Base-by-base conservation (phyloP, 2,888 invertebrate genomes). In the Gymnosoma rotundatum region DNA sequence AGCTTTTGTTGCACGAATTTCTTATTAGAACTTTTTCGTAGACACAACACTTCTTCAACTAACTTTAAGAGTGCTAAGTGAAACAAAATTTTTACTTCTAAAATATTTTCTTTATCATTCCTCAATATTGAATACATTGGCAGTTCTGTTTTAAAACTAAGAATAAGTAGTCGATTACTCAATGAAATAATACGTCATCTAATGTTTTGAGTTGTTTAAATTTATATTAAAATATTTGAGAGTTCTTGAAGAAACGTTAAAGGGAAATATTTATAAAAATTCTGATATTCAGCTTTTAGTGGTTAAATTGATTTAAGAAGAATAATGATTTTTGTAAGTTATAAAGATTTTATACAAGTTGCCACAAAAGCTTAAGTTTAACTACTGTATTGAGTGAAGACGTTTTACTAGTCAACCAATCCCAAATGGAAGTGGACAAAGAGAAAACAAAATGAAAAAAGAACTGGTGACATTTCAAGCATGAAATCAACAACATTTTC, bases 381-480 rank as follows among this genome's bases (percentile, higher is more conserved):
- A 81, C 81, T 78, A 84, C 84, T 81, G 80, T 84, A 70, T 81
- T 78, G 12, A 64, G 54, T 76, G 10, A 18, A 72, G 42, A 67
- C 56, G 42, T 42, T 58, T 70, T n/a, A 21, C 36, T 16, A 69
- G 54, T 52, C 42, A 20, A n/a, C 75, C 81, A 70, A 76, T 75
- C 64, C 75, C 18, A 60, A 60, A 42, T 45, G 50, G 52, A 73
- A 42, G 36, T 66, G 42, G 25, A n/a, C 48, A 54, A 18, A 48
- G 8, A 16, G 20, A 14, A 38, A 72, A n/a, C n/a, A 72, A 18
- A 60, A 3, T 10, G 1, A 50, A 48, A 21, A 16, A 50, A 69
- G 69, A 74, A 81, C 45, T 84, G 74, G 81, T 84, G 84, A 84
- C 84, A 84, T 84, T 84, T 84, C 84, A 84, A 70, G 81, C 84